Base-by-base conservation (phyloP, 1,140 invertebrate species). In the Drosophila yakuba region DNA sequence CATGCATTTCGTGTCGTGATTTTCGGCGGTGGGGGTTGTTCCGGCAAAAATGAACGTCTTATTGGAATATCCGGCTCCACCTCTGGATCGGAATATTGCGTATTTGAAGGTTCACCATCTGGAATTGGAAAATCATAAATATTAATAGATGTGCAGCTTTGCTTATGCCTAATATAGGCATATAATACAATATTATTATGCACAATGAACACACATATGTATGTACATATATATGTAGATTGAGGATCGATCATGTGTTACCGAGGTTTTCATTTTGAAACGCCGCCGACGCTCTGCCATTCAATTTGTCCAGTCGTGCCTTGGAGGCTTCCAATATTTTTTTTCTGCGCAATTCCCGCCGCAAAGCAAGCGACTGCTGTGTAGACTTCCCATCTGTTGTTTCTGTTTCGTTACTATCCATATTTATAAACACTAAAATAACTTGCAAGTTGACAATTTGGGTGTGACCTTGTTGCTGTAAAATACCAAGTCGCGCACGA, bases 311-410 rank as follows among this genome's bases (percentile, higher is more conserved):
- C 7, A 80, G 60, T 15, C 78, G 56, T 2, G 78, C 60, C 47
- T 80, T 80, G 8, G 78, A 74, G 1, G 56, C 50, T 35, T 80
- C 66, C 8, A 80, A 57, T 51, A 80, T 81, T 38, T 72, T 80
- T 17, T 80, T 81, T 4, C 78, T 61, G 0, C 78, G 72, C 1
- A 39, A n/a, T 41, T 80, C 78, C 11, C 78, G 60, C 6, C 79
- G 47, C 15, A 74, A 47, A 5, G 64, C 64, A 15, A 68, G 52
- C 2, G 64, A 32, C 8, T 68, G 8, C 12, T 66, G 32, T 12
- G 20, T 20, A 36, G 38, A 8, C 17, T 25, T 35, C 5, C 23
- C 32, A 11, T 54, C 17, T 17, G n/a, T 17, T 15, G 5, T 11
- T 14, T 14, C 10, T 14, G 17, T 7, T 11, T 62, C 58, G 2